These are phyloP conservation scores for Rhynchomys soricoides DNA, from an alignment of 2,113 vertebrate species.

Conservation along the genomic window DNA sequence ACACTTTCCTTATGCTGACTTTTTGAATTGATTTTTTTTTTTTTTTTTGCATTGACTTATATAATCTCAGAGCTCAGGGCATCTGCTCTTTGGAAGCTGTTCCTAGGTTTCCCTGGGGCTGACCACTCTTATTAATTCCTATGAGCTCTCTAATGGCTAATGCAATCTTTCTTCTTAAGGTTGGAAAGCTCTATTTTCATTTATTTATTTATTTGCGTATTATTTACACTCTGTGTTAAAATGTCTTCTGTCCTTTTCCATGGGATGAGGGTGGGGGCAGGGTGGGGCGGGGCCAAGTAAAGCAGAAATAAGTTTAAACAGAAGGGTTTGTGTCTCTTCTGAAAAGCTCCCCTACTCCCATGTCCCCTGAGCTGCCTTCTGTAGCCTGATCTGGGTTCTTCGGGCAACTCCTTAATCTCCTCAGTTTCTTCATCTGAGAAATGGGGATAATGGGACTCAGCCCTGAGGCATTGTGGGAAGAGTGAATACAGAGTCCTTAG, in stretches of 20 bases:
- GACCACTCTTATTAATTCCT: background rate
- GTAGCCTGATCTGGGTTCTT: background rate
- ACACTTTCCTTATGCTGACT: slow-evolving; percentile 24
- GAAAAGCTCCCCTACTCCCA: background rate
- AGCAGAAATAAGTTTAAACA: background rate
- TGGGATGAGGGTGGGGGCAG: background rate
- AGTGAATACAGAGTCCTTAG: background rate
- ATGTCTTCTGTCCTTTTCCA: slow-evolving; percentile 15
- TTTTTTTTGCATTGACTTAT: slow-evolving; percentile 5
- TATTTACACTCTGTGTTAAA: background rate
- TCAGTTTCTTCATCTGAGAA: slow-evolving; percentile 12
- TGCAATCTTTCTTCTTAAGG: background rate
- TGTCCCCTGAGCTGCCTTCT: background rate
- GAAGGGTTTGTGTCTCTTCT: background rate
- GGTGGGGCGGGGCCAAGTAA: background rate
- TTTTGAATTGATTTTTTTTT: slow-evolving; percentile 34
- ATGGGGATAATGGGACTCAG: background rate
- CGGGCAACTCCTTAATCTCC: background rate
- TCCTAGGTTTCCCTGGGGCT: background rate
- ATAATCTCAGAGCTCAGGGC: slow-evolving; percentile 33
- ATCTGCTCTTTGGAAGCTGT: background rate
- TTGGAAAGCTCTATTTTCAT: background rate
- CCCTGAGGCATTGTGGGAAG: background rate
- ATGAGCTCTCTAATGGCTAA: background rate
- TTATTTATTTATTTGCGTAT: background rate